phyloP scores from a whole-genome alignment of 2,888 invertebrate genomes.

The Drosophila engyochracea region DNA sequence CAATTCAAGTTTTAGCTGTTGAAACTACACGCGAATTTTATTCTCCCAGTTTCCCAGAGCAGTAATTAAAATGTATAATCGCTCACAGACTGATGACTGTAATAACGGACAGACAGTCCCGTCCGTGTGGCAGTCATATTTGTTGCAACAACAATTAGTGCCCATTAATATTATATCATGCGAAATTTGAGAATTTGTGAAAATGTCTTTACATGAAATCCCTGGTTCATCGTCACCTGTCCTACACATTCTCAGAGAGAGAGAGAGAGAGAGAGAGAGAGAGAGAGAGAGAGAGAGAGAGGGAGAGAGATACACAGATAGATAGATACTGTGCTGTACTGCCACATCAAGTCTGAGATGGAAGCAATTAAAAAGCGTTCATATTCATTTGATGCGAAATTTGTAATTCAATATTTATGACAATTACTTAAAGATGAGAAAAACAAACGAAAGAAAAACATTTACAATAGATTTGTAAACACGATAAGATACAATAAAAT shows the following conservation, averaged over 20 bases:
- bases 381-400: constrained; percentile 17
- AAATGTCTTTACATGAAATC: constrained; percentile 48
- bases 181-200: constrained; percentile 56
- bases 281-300: neutral
- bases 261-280: neutral
- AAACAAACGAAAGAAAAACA: neutral
- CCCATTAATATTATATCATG: constrained; percentile 60
- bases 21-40: constrained; percentile 42
- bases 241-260: neutral
- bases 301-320: neutral
- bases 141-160: constrained; percentile 50
- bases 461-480: neutral
- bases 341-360: constrained; percentile 29
- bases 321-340: neutral
- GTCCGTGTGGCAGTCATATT: neutral
- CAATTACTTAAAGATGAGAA: constrained; percentile 16
- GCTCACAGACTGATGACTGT: constrained; percentile 19
- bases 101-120: constrained; percentile 2
- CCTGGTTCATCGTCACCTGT: neutral
- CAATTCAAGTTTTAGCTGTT: constrained; percentile 49
- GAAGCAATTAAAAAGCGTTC: constrained; percentile 59
- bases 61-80: constrained; percentile 55
- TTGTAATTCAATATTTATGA: constrained; percentile 10
- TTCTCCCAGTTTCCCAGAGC: constrained; percentile 15
- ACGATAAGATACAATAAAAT: neutral